Evolutionary conservation across 2,797 vertebrate genomes (phyloP), one percentile per base, ranked within the genome.

Genomic region (Anolis apletophallus): DNA sequence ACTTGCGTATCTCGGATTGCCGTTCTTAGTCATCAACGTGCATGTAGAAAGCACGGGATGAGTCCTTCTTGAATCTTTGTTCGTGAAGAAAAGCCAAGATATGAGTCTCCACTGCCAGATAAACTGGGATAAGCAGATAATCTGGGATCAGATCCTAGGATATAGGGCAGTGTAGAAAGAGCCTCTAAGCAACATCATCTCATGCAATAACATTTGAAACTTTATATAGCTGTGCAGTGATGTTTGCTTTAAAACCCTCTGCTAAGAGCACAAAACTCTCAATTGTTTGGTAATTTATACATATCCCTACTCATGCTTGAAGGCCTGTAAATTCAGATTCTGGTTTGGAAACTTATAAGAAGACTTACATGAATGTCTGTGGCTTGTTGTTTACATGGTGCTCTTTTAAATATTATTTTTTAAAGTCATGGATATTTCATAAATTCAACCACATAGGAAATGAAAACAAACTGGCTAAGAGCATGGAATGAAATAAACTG

Each of bases 361-460:
- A 89, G 54, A 81, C 9, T 74, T 77, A 76, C 74, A 85, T 76
- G 36, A 26, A 23, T n/a, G 32, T 72, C 85, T 89, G 89, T 92
- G 90, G 59, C 75, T 84, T 34, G n/a, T 6, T 89, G 80, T 90
- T 94, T 93, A 81, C 68, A 84, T 77, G 88, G 89, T 75, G 89
- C 79, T 32, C 80, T 91, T 94, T 91, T 90, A 93, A 93, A 76
- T 21, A 85, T 32, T 93, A 74, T 86, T 85, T 40, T 91, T 88
- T 87, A 81, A 80, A 90, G 32, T 4, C 67, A 73, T 78, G 59
- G 17, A 5, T 91, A 87, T 89, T 93, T 90, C 76, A 90, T 83
- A 90, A 95, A 94, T 87, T 91, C 93, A 93, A 87, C 57, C 52
- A 1, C 84, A 88, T 2, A 2, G 57, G 84, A 78, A 94, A 92